Percentiles rank a stretch among this genome's conserved stretches.
Conservation (phyloP, 2,797 vertebrate species). For the Heliangelus exortis region DNA sequence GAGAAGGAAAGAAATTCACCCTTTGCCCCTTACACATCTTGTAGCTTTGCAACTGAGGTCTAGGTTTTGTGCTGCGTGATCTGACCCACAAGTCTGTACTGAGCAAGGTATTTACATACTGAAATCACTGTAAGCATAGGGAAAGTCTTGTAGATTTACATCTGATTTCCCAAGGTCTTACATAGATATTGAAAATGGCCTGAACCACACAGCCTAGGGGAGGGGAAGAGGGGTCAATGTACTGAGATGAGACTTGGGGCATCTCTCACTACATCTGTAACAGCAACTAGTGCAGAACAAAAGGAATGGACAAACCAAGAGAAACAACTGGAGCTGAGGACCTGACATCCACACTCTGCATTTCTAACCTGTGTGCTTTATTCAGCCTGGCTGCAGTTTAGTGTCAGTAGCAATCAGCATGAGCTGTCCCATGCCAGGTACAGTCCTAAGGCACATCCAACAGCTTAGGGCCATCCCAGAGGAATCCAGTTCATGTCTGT, state of each 20-base stretch:
- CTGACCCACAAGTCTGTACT: not conserved
- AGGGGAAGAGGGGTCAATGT: not conserved
- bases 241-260: not conserved
- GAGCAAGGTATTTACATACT: not conserved
- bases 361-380: not conserved
- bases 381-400: not conserved
- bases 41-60: not conserved
- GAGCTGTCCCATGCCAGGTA: fast-evolving
- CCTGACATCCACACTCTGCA: not conserved
- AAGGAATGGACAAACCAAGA: fast-evolving
- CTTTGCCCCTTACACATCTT: not conserved
- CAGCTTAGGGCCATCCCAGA: not conserved
- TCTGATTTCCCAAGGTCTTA: not conserved
- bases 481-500: not conserved
- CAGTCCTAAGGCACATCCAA: not conserved
- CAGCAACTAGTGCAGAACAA: not conserved
- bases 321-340: not conserved
- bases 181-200: not conserved
- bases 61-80: not conserved
- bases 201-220: fast-evolving
- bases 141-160: not conserved
- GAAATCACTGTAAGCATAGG: not conserved
- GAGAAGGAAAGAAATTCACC: not conserved
- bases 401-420: not conserved
- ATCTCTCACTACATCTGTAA: not conserved